A percentile compares a stretch with the other conserved stretches of the same genome.
phyloP scores from a whole-genome alignment of 2,888 invertebrate species.

The Scaptomyza tumidula region DNA sequence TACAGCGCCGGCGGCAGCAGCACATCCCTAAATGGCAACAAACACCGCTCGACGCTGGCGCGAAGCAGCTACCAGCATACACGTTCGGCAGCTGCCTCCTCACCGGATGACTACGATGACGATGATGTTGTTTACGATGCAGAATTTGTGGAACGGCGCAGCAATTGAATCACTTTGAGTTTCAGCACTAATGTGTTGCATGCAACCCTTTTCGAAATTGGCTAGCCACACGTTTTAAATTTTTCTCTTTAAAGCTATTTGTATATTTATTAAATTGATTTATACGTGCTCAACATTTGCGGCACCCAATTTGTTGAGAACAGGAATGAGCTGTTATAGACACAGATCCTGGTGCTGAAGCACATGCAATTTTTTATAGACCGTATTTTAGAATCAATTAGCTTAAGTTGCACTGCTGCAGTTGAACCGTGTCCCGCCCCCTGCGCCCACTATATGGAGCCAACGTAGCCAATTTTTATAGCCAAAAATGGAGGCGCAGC shows the following conservation, averaged over 20 bases:
- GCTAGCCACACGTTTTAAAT: slow-evolving; percentile 37
- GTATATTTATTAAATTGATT: slow-evolving; percentile 67
- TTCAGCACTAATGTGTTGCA: slow-evolving; percentile 19
- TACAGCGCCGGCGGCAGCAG: slow-evolving; percentile 52
- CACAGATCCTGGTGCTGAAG: not conserved
- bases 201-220: slow-evolving; percentile 26
- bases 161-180: slow-evolving; percentile 60
- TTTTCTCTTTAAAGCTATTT: slow-evolving; percentile 47
- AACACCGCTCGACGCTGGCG: slow-evolving; percentile 71
- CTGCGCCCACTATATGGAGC: slow-evolving; percentile 6
- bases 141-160: slow-evolving; percentile 70
- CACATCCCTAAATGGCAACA: slow-evolving; percentile 50
- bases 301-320: slow-evolving; percentile 6
- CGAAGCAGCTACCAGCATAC: slow-evolving; percentile 71
- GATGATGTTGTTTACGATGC: slow-evolving; percentile 44
- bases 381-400: slow-evolving; percentile 31
- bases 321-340: not conserved
- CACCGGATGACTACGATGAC: slow-evolving; percentile 29
- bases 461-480: slow-evolving; percentile 47
- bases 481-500: slow-evolving; percentile 23
- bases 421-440: not conserved
- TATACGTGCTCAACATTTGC: slow-evolving; percentile 18
- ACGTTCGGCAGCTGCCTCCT: slow-evolving; percentile 46
- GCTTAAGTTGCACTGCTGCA: slow-evolving; percentile 30
- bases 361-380: slow-evolving; percentile 25